phyloP scores from a whole-genome alignment of 2,888 invertebrate genomes.

The Trissonchulus latispiculum region DNA sequence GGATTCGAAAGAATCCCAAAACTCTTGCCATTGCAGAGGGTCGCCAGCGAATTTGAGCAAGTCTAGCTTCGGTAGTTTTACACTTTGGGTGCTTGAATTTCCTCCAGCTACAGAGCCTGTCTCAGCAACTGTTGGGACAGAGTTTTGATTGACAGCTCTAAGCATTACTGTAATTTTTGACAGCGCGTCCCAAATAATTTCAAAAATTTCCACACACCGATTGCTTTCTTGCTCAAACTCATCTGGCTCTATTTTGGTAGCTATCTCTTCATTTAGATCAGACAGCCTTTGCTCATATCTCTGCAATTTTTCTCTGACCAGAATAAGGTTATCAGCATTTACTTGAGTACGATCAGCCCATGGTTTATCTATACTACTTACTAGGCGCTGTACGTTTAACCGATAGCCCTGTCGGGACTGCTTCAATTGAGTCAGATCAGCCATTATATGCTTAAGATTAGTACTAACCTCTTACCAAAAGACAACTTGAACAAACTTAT shows the following conservation, averaged over 20 bases:
- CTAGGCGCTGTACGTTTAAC: not conserved
- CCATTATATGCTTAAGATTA: too few species aligned
- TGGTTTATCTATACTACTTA: too few species aligned
- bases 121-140: not conserved
- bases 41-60: not conserved
- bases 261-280: not conserved
- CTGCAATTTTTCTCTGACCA: not conserved
- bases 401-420: not conserved
- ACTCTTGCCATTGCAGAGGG: not conserved
- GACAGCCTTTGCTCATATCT: not conserved
- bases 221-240: not conserved
- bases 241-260: not conserved
- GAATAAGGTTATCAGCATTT: too few species aligned
- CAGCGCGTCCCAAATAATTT: not conserved
- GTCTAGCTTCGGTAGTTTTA: constrained; percentile 1
- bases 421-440: too few species aligned
- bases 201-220: not conserved
- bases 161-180: not conserved
- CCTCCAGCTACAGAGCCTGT: not conserved
- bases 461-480: too few species aligned
- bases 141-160: not conserved
- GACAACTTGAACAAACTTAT: too few species aligned
- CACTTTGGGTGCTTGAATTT: not conserved
- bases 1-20: constrained; percentile 2
- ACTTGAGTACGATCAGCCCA: too few species aligned